Evolutionary conservation across 2,888 invertebrate genomes (phyloP).

Genomic region (Priocnemis perturbator): DNA sequence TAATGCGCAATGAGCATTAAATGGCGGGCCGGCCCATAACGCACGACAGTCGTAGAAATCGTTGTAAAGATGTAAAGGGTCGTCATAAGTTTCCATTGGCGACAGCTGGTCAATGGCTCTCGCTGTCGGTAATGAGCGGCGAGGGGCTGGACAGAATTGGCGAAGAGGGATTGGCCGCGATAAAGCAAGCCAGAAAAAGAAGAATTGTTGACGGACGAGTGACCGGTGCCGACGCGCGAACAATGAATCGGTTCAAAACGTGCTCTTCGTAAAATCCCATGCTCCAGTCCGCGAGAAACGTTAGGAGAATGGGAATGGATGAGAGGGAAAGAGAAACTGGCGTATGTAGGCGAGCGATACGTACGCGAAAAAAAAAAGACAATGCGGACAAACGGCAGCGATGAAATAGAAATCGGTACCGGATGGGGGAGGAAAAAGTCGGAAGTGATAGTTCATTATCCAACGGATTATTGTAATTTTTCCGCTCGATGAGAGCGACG

Average conservation of each 20-base stretch:
- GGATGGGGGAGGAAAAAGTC: constrained; percentile 59
- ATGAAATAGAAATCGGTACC: constrained; percentile 65
- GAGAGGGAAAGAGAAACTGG: constrained; percentile 29
- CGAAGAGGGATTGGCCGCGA: constrained; percentile 20
- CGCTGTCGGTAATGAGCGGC: constrained; percentile 41
- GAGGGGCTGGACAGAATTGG: constrained; percentile 11
- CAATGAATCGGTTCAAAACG: too few species aligned
- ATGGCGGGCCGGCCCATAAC: too few species aligned
- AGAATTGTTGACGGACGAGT: constrained; percentile 18
- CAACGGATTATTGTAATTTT: constrained; percentile 40
- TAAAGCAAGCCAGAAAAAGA: constrained; percentile 32
- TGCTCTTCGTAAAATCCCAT: too few species aligned
- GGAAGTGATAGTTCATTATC: constrained; percentile 51
- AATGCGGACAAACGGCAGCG: constrained; percentile 44
- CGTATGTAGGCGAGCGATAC: constrained; percentile 32
- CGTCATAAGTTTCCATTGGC: constrained; percentile 36
- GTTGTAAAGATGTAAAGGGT: constrained; percentile 10
- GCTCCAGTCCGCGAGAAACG: neutral
- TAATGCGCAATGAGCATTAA: too few species aligned
- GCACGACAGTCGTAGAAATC: constrained; percentile 24
- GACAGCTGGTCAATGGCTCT: constrained; percentile 48
- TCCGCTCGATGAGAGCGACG: constrained; percentile 17
- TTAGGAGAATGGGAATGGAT: constrained; percentile 1
- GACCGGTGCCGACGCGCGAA: too few species aligned
- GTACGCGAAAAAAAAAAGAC: constrained; percentile 41